Evolutionary conservation across 2,797 vertebrate genomes (phyloP), one percentile per base, ranked within the genome.

Genomic region (Crax fasciolata): DNA sequence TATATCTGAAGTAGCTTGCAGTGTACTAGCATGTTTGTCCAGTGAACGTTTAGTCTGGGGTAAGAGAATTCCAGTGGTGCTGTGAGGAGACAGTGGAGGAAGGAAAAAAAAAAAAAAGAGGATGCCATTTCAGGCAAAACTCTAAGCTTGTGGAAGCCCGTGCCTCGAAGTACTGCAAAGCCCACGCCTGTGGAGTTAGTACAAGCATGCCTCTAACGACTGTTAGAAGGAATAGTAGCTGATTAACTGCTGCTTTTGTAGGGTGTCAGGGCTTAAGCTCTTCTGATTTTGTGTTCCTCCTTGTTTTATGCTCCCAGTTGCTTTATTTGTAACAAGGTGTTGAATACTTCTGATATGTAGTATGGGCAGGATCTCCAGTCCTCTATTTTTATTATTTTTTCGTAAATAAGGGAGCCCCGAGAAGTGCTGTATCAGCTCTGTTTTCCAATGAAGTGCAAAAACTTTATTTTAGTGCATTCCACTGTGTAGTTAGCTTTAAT

Each of bases 311-410:
- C 65, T 90, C 61, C 25, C 28, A 48, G 28, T 13, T 93, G 72
- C 38, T 96, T 68, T 81, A 80, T 92, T 93, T 91, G 35, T 85
- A 87, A 65, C 11, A 18, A 17, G 39, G 13, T 65, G n/a, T 48
- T 68, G 8, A 5, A 73, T 20, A 15, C 27, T 76, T 94, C 27
- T 49, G 43, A 32, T 82, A 19, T 2, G 11, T 46, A 55, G 23
- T 17, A 35, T 75, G 70, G 39, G 24, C 43, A 77, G 35, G 39
- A 75, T 85, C 46, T 51, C 85, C 57, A 77, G 6, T 85, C 68
- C 54, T 84, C 28, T 39, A 30, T 30, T 39, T 39, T 28, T 38
- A 46, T 11, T 24, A 9, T 25, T 66, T 61, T 25, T 66, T 61
- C 27, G 1, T 49, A 73, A 65, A 30, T 63, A 41, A 71, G 68